A percentile compares a stretch with the other conserved stretches of the same genome.
Conservation (phyloP, 2,888 invertebrate genomes). For the Euclidia mi region DNA sequence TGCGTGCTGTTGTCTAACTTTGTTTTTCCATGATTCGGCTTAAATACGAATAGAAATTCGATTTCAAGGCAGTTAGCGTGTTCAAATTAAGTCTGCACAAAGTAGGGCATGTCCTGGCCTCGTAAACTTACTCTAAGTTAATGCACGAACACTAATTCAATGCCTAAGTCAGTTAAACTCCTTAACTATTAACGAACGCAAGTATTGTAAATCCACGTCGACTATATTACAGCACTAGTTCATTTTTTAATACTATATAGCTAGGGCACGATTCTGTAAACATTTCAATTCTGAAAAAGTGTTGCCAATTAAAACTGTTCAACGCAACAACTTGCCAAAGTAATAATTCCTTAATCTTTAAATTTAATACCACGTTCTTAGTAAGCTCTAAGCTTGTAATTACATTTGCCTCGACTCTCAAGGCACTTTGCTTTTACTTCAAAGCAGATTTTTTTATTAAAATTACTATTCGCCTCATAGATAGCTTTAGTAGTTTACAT, state of each 20-base stretch:
- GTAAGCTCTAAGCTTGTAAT: conserved; percentile 44
- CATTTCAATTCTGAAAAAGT: conserved; percentile 6
- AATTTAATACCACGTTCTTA: conserved; percentile 24
- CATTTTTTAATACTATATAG: conserved; percentile 22
- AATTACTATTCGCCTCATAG: conserved; percentile 20
- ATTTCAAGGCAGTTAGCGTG: conserved; percentile 29
- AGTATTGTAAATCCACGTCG: conserved; percentile 18
- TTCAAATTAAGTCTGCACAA: conserved; percentile 9
- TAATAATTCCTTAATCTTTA: conserved; percentile 35
- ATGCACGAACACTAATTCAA: conserved; percentile 20
- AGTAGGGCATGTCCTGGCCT: conserved; percentile 19
- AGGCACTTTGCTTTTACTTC: conserved; percentile 49
- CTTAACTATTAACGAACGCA: conserved; percentile 38
- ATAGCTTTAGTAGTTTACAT: too few relatives aligned
- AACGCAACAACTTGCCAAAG: conserved; percentile 11
- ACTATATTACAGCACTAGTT: conserved; percentile 29
- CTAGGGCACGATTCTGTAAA: conserved; percentile 41
- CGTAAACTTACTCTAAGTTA: conserved; percentile 1
- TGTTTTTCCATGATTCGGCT: too few relatives aligned
- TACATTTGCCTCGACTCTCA: conserved; percentile 43
- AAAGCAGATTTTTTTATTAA: conserved; percentile 39
- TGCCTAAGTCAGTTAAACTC: conserved; percentile 19
- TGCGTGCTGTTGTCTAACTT: too few relatives aligned
- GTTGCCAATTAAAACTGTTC: conserved; percentile 11
- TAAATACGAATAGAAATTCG: conserved; percentile 7